A percentile compares a stretch with the other conserved stretches of the same genome.
Evolutionary conservation across 2,797 vertebrate species (phyloP).

Genomic region (Hemibagrus guttatus): DNA sequence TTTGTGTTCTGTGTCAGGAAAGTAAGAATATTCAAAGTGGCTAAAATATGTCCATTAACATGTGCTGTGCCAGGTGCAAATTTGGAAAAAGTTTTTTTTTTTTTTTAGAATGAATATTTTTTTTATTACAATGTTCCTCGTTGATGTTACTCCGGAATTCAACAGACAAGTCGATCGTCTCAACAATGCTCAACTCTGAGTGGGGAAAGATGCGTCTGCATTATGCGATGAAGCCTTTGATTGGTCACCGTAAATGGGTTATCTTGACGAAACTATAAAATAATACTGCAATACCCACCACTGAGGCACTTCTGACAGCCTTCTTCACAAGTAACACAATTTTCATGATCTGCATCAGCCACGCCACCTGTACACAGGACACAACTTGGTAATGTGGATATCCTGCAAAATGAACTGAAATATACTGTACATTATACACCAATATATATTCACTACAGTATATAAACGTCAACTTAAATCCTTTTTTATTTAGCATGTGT

Average conservation of each 20-base stretch:
- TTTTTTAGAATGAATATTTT: neutral
- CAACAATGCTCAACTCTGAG: neutral
- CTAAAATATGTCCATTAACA: neutral
- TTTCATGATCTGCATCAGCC: constrained; percentile 70
- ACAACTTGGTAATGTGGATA: constrained; percentile 5
- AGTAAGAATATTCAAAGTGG: neutral
- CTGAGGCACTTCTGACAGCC: constrained; percentile 81
- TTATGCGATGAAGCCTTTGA: neutral
- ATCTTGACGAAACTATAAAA: neutral
- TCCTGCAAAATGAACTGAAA: neutral
- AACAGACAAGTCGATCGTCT: neutral
- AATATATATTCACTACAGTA: neutral
- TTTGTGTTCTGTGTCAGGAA: neutral
- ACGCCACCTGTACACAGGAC: constrained; percentile 73
- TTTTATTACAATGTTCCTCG: neutral
- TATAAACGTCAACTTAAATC: neutral
- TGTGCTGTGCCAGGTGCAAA: neutral
- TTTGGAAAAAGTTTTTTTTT: no score
- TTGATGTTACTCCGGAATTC: neutral
- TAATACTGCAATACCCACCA: constrained; percentile 74
- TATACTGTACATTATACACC: neutral
- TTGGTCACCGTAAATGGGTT: neutral
- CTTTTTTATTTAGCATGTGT: no score
- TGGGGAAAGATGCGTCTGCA: neutral
- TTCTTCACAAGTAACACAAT: constrained; percentile 82